Evolutionary conservation across 2,888 invertebrate species (phyloP).

Genomic region (Aquatica leii): DNA sequence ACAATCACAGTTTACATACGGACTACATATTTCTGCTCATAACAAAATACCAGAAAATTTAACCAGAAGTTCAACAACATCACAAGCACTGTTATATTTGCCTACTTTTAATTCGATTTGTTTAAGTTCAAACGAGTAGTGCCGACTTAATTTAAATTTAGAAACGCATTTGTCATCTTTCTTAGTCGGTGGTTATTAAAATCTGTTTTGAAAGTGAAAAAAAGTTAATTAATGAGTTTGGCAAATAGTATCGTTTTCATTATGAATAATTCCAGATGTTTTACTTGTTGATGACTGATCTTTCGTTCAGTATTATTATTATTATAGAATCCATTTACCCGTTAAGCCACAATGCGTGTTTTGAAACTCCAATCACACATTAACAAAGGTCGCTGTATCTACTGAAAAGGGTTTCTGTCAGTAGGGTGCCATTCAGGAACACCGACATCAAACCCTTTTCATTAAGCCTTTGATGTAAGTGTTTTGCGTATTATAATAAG

Average conservation of each 20-base stretch:
- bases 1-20: conserved; percentile 3
- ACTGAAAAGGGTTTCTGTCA: conserved; percentile 18
- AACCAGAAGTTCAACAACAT: conserved; percentile 26
- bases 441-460: conserved; percentile 30
- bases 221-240: not conserved
- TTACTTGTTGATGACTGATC: conserved; percentile 19
- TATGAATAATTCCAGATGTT: conserved; percentile 4
- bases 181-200: not conserved
- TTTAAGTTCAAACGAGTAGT: conserved; percentile 24
- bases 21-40: not conserved
- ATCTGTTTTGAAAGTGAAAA: not conserved
- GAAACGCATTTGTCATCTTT: conserved; percentile 18
- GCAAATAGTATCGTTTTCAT: not conserved
- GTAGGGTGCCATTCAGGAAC: conserved; percentile 27
- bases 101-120: conserved; percentile 30
- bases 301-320: conserved; percentile 11
- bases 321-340: conserved; percentile 26
- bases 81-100: conserved; percentile 28
- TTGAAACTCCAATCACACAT: conserved; percentile 32
- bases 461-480: conserved; percentile 16
- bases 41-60: conserved; percentile 15
- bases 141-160: conserved; percentile 26
- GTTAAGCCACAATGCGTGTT: conserved; percentile 30
- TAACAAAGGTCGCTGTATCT: conserved; percentile 30
- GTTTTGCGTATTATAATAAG: conserved; percentile 22